Evolutionary conservation across 2,888 invertebrate genomes (phyloP).

Genomic region (Timema cristinae): DNA sequence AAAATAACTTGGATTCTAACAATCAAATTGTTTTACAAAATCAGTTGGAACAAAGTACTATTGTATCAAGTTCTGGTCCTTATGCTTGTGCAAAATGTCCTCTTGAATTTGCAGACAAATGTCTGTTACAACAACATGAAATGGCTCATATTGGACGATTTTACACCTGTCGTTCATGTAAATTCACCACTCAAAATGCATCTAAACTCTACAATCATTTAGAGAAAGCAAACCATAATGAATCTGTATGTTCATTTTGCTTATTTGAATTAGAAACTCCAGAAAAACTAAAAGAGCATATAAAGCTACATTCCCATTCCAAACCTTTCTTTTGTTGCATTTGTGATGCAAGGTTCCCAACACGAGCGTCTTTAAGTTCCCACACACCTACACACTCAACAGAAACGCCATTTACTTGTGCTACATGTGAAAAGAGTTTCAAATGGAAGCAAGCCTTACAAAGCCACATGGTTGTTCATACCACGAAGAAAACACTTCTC

Average conservation of each 20-base stretch:
- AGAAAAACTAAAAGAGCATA: constrained; percentile 42
- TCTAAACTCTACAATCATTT: constrained; percentile 40
- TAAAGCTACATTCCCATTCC: constrained; percentile 46
- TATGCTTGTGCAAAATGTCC: constrained; percentile 24
- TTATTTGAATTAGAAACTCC: constrained; percentile 38
- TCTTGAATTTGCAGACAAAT: constrained; percentile 20
- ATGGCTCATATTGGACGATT: constrained; percentile 43
- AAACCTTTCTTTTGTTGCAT: constrained; percentile 52
- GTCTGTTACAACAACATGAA: constrained; percentile 24
- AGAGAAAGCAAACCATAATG: constrained; percentile 33
- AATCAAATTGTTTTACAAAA: too few species aligned
- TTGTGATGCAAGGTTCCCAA: constrained; percentile 50
- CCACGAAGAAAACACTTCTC: constrained; percentile 50
- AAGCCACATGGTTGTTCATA: constrained; percentile 52
- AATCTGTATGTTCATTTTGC: constrained; percentile 42
- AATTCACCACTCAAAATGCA: constrained; percentile 46
- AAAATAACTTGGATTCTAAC: too few species aligned
- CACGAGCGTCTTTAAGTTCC: constrained; percentile 47
- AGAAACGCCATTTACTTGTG: constrained; percentile 51
- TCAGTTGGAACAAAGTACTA: too few species aligned
- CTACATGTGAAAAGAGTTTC: constrained; percentile 51
- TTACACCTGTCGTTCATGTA: constrained; percentile 45
- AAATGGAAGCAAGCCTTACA: constrained; percentile 57
- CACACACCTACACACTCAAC: constrained; percentile 54
- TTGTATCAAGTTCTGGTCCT: not conserved